Conservation (phyloP, 2,888 invertebrate genomes). For the Agrotis exclamationis region DNA sequence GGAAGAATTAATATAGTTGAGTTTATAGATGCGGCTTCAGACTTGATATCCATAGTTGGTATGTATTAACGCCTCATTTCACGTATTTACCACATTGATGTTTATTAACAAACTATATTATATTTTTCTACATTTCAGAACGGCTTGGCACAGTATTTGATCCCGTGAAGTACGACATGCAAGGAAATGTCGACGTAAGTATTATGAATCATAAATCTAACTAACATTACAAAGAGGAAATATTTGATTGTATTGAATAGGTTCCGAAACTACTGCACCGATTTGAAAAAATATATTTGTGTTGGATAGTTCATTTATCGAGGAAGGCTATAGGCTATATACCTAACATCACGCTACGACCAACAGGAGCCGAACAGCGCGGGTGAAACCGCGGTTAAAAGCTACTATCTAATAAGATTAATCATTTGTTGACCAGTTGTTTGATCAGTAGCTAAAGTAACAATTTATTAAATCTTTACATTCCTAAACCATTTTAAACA, state of each 20-base stretch:
- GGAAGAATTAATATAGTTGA: constrained; percentile 91
- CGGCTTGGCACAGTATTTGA: constrained; percentile 94
- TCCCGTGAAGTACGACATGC: constrained; percentile 94
- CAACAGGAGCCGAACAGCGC: too few relatives aligned
- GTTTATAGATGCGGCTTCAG: constrained; percentile 92
- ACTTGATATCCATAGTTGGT: constrained; percentile 93
- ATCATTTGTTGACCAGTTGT: background rate
- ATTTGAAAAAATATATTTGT: too few relatives aligned
- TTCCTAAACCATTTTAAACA: too few relatives aligned
- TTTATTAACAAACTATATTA: background rate
- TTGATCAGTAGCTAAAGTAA: too few relatives aligned
- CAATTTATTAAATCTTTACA: too few relatives aligned
- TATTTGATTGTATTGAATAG: too few relatives aligned
- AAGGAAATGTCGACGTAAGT: constrained; percentile 94
- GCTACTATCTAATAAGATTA: background rate
- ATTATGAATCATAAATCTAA: constrained; percentile 25
- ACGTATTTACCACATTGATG: background rate
- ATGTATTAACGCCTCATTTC: constrained; percentile 71
- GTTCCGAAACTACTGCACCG: too few relatives aligned
- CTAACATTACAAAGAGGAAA: too few relatives aligned
- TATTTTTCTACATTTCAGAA: constrained; percentile 88
- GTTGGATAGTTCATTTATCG: too few relatives aligned
- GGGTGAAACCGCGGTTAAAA: too few relatives aligned
- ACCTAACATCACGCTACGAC: too few relatives aligned
- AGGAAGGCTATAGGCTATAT: too few relatives aligned